These are phyloP conservation scores for Gulo gulo DNA, from an alignment of 2,113 vertebrate species.

Conservation along the genomic window DNA sequence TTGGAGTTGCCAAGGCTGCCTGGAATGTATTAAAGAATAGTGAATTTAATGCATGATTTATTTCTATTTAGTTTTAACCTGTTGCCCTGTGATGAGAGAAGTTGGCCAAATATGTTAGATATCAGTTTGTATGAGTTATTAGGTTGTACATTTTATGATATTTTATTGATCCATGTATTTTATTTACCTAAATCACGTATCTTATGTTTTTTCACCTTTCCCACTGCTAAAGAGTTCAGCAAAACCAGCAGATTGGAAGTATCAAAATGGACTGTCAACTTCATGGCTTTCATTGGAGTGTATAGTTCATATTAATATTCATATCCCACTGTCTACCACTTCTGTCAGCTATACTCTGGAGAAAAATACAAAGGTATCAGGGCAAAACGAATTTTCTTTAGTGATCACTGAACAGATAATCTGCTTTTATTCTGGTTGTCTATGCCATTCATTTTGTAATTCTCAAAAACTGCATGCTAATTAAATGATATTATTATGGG, in stretches of 20 bases:
- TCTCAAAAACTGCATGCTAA: neutral
- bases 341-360: conserved; percentile 82
- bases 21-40: neutral
- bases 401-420: neutral
- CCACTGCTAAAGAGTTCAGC: conserved; percentile 85
- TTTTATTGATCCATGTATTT: neutral
- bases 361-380: conserved; percentile 88
- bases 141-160: neutral
- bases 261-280: conserved; percentile 87
- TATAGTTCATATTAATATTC: conserved; percentile 88
- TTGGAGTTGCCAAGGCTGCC: neutral
- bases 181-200: neutral
- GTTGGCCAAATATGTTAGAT: neutral
- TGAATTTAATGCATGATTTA: neutral
- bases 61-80: neutral
- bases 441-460: neutral
- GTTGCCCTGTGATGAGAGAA: neutral
- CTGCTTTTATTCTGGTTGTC: neutral
- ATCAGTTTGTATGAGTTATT: neutral
- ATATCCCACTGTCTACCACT: conserved; percentile 86
- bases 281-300: conserved; percentile 90
- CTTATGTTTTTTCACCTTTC: neutral
- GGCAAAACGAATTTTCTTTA: neutral
- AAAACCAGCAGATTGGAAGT: conserved; percentile 96
- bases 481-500: neutral